Evolutionary conservation across 2,888 invertebrate species (phyloP).

Genomic region (Tenthredo mesomela): DNA sequence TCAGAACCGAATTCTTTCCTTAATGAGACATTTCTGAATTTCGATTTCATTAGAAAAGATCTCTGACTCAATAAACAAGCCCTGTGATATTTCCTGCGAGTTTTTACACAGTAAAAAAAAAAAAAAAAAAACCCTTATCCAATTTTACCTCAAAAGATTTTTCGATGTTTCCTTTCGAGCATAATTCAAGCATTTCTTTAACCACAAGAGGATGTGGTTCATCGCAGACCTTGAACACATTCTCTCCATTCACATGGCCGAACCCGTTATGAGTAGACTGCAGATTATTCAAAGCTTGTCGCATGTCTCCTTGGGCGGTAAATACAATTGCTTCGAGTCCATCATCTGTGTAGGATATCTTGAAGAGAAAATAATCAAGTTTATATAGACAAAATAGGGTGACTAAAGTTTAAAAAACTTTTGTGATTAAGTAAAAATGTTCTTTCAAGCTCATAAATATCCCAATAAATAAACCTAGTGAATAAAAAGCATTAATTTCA

Average conservation of each 20-base stretch:
- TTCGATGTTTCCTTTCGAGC: conserved; percentile 89
- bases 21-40: not conserved
- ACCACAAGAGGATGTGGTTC: conserved; percentile 98
- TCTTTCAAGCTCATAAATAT: not conserved
- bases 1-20: not conserved
- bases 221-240: conserved; percentile 99
- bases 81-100: not conserved
- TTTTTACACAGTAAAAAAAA: not conserved
- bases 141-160: conserved; percentile 87
- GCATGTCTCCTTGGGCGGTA: conserved; percentile 99
- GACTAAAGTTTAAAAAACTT: not conserved
- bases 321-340: conserved; percentile 98
- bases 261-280: conserved; percentile 97
- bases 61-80: too few relatives aligned
- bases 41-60: too few relatives aligned
- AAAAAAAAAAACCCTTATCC: not conserved
- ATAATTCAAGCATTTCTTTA: conserved; percentile 93
- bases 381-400: not conserved
- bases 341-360: conserved; percentile 92
- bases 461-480: not conserved
- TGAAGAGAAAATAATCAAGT: not conserved
- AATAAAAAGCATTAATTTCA: conserved; percentile 24
- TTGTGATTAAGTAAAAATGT: not conserved
- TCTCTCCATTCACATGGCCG: conserved; percentile 92
- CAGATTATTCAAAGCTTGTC: conserved; percentile 98